Evolutionary conservation across 2,888 invertebrate genomes (phyloP), one percentile per base, ranked within the genome.

Genomic region (Pollenia angustigena): DNA sequence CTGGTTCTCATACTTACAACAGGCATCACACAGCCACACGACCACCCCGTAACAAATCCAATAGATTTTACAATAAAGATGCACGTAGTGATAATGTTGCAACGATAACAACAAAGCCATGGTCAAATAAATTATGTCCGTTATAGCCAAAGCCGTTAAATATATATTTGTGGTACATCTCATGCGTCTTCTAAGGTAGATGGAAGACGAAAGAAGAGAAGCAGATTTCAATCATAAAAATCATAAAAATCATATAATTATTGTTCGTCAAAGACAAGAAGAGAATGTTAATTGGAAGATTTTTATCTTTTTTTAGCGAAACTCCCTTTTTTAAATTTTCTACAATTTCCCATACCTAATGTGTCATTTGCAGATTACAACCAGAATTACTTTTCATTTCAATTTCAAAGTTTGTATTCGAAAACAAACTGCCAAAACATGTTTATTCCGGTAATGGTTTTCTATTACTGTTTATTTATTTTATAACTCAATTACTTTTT

Each of bases 161-260:
- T 97, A 97, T 85, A 95, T 94, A 93, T 97, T 96, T 83, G 96
- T 97, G 54, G 96, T 96, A 87, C 96, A 95, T 90, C 96, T 94
- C 96, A 97, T 97, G 71, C 96, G 95, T 88, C 95, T 94, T 88
- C 95, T 95, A 90, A 85, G 88, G 56, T 11, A 18, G 56, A 68
- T 14, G 12, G 14, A 58, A 71, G 11, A 18, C 16, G 48, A 54
- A 18, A 78, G 58, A 76, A 80, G 71, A n/a, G 7, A 58, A 66
- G 2, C 23, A 48, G 11, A 32, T 7, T 64, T 3, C 32, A 56
- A 44, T 66, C 74, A 71, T 42, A 54, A 69, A 64, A 56, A 44
- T 66, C 74, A 71, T 42, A 54, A 69, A 64, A 64, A 44, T 32
- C 46, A 74, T 58, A 66, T 14, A 79, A 66, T 80, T 56, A 68